Evolutionary conservation across 2,113 vertebrate genomes (phyloP), one percentile per base, ranked within the genome.

Genomic region (Megaceryle maxima): DNA sequence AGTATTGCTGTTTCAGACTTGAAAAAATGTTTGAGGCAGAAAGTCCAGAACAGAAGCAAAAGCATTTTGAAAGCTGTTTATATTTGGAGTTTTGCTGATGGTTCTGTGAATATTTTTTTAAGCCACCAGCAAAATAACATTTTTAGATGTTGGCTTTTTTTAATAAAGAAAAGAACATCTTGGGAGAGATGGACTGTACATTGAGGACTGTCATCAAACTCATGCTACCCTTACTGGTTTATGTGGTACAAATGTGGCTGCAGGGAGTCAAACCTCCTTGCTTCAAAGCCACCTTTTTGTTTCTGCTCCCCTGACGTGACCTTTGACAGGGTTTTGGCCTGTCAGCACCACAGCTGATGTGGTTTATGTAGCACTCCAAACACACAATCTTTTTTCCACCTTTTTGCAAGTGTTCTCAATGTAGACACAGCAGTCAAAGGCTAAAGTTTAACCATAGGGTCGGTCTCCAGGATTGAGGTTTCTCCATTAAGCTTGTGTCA

Each of bases 211-310:
- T 67, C 60, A 25, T 48, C 39, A 60, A 20, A 15, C 18, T 22
- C 0, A 0, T 48, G 44, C 60, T 85, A 39, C 46, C 8, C 2
- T 85, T 64, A 1, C 69, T 46, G 80, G 41, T 84, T 74, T 67
- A 12, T 63, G 82, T 59, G n/a, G 68, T 83, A 16, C 62, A 67
- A 51, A 64, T 37, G 18, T 67, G 28, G 22, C 67, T 86, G 57
- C n/a, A 21, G 41, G 20, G 67, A 75, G 28, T 50, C 26, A 60
- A 60, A 73, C 26, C 16, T 48, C 24, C 19, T 43, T 0, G 0
- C 76, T 92, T 95, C 56, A 95, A 92, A 88, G 94, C 18, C 67
- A 24, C 29, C 88, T 76, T 79, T 95, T 66, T 96, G 70, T 66
- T 87, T 76, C 60, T 59, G 43, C 59, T 94, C 21, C 53, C 86